A percentile compares a stretch with the other conserved stretches of the same genome.
phyloP scores from a whole-genome alignment of 1,140 invertebrate species.

The Cherax quadricarinatus region DNA sequence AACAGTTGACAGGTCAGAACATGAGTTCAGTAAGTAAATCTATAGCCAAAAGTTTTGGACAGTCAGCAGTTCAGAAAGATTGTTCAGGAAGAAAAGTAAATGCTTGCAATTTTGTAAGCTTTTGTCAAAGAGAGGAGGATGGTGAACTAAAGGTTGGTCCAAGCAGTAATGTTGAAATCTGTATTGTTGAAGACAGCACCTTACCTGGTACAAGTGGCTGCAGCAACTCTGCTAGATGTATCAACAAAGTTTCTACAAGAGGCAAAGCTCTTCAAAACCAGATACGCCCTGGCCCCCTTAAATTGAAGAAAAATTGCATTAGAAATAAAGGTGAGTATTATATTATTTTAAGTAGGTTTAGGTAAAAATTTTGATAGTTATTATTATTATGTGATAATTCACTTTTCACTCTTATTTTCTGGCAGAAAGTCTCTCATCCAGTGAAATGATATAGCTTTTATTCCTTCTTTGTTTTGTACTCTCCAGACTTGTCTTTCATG shows the following conservation, averaged over 20 bases:
- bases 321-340: not conserved
- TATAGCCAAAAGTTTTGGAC: not conserved
- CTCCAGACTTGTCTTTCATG: no score
- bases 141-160: not conserved
- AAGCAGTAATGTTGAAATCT: not conserved
- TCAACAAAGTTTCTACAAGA: not conserved
- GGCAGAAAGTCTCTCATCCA: no score
- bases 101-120: not conserved
- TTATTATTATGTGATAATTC: no score
- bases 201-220: not conserved
- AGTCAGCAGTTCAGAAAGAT: not conserved
- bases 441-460: no score
- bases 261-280: not conserved
- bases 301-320: not conserved
- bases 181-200: not conserved
- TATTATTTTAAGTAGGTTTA: not conserved
- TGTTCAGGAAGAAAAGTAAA: not conserved
- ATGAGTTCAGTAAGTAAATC: not conserved
- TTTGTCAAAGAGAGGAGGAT: not conserved
- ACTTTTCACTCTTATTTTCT: no score
- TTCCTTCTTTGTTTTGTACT: no score
- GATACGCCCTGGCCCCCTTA: not conserved
- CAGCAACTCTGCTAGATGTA: not conserved
- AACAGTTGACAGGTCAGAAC: not conserved
- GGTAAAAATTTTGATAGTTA: no score